A percentile compares a stretch with the other conserved stretches of the same genome.
Evolutionary conservation across 2,113 vertebrate species (phyloP).

Genomic region (Stigmatopora nigra): DNA sequence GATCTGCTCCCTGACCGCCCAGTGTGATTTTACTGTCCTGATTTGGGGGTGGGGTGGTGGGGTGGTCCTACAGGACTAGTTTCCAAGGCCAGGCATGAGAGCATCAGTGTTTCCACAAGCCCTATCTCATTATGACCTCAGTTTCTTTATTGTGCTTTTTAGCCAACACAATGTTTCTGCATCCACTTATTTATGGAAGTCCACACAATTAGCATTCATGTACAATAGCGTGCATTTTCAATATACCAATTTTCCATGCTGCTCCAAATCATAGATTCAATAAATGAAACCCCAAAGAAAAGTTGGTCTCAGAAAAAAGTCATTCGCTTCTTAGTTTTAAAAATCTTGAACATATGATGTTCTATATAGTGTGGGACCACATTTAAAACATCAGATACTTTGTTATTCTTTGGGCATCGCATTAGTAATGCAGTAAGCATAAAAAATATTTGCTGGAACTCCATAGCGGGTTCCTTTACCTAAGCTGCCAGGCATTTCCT

Average conservation of each 20-base stretch:
- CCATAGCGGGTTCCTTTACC: conserved; percentile 37
- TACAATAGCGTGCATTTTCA: conserved; percentile 37
- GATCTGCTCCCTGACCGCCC: conserved; percentile 42
- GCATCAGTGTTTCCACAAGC: conserved; percentile 69
- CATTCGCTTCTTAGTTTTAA: background rate
- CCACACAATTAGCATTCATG: conserved; percentile 62
- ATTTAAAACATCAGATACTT: background rate
- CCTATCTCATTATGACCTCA: conserved; percentile 72
- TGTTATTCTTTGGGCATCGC: conserved; percentile 16
- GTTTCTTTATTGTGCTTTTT: conserved; percentile 35
- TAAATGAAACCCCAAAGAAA: background rate
- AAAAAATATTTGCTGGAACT: conserved; percentile 30
- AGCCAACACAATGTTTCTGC: conserved; percentile 56
- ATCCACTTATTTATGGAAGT: conserved; percentile 50
- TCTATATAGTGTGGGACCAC: conserved; percentile 16
- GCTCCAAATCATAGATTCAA: background rate
- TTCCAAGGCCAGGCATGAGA: conserved; percentile 45
- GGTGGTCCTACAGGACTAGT: conserved; percentile 47
- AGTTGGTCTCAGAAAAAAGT: background rate
- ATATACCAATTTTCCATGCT: conserved; percentile 15
- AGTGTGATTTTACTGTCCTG: conserved; percentile 56
- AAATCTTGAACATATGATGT: background rate
- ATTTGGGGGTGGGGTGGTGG: conserved; percentile 49
- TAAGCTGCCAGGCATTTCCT: conserved; percentile 64
- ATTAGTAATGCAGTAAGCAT: background rate